These are phyloP conservation scores for Mustela nigripes DNA, from an alignment of 2,113 vertebrate genomes.

Conservation along the genomic window DNA sequence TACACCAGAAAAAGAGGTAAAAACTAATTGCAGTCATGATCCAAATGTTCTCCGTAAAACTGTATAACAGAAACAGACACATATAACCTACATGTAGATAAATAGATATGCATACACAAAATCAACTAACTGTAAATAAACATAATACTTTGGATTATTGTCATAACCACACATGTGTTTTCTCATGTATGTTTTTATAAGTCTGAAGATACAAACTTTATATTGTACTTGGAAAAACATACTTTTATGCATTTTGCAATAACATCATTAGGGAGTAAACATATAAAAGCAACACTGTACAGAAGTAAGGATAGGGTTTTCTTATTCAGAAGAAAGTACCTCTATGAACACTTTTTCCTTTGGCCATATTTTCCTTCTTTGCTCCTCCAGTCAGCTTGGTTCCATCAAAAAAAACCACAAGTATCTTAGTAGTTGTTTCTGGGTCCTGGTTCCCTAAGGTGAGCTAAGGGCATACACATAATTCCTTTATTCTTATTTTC, in stretches of 20 bases:
- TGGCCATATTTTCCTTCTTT: background rate
- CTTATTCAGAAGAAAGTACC: background rate
- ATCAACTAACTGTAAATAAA: slow-evolving; percentile 7
- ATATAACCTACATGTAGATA: background rate
- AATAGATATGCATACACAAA: background rate
- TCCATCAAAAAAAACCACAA: background rate
- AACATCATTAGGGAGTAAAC: background rate
- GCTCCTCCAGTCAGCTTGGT: background rate
- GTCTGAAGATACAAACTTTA: slow-evolving; percentile 28
- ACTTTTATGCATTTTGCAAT: background rate
- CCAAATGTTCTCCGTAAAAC: background rate
- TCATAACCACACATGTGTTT: slow-evolving; percentile 20
- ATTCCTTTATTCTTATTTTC: background rate
- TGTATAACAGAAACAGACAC: background rate
- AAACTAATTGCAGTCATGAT: background rate
- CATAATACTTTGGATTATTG: background rate
- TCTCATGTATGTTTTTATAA: background rate
- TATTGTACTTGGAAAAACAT: background rate
- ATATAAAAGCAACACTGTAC: background rate
- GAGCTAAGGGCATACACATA: background rate
- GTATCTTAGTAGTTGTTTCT: background rate
- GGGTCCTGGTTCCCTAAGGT: background rate
- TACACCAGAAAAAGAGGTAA: background rate
- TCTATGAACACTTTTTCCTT: background rate
- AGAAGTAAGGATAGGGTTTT: background rate